These are phyloP conservation scores for Solea solea DNA, from an alignment of 2,113 vertebrate species.

Conservation along the genomic window DNA sequence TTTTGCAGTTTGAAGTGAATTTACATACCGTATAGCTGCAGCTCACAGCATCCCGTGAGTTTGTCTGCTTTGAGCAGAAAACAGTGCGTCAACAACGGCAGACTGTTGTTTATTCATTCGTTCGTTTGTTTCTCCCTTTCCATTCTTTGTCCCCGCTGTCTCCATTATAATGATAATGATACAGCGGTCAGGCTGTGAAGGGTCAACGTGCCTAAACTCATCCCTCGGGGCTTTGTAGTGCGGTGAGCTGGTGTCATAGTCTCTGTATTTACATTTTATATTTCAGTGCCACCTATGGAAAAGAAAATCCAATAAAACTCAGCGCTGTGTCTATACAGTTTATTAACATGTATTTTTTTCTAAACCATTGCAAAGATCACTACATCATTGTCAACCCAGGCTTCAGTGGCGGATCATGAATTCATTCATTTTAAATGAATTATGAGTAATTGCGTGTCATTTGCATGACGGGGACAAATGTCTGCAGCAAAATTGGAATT, in stretches of 20 bases:
- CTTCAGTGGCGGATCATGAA: too few relatives aligned
- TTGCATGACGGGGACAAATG: background rate
- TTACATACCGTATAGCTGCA: background rate
- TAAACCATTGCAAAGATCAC: too few relatives aligned
- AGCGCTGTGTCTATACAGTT: too few relatives aligned
- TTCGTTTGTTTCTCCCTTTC: background rate
- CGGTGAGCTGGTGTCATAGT: conserved; percentile 8
- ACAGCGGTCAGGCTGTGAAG: conserved; percentile 22
- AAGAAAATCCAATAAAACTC: too few relatives aligned
- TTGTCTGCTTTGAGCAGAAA: conserved; percentile 40
- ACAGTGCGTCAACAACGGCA: conserved; percentile 22
- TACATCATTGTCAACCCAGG: too few relatives aligned
- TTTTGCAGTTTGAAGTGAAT: conserved; percentile 5
- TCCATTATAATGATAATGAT: conserved; percentile 52
- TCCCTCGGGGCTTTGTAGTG: background rate
- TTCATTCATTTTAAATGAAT: too few relatives aligned
- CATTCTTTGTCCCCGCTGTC: background rate
- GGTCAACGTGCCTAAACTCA: background rate
- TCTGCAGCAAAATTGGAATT: background rate
- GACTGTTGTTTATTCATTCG: conserved; percentile 52
- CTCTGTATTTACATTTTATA: too few relatives aligned
- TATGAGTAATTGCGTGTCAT: too few relatives aligned
- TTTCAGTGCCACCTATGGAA: too few relatives aligned
- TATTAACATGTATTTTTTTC: too few relatives aligned
- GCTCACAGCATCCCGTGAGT: conserved; percentile 21